phyloP scores from a whole-genome alignment of 2,888 invertebrate species.

The Epiblema foenella region DNA sequence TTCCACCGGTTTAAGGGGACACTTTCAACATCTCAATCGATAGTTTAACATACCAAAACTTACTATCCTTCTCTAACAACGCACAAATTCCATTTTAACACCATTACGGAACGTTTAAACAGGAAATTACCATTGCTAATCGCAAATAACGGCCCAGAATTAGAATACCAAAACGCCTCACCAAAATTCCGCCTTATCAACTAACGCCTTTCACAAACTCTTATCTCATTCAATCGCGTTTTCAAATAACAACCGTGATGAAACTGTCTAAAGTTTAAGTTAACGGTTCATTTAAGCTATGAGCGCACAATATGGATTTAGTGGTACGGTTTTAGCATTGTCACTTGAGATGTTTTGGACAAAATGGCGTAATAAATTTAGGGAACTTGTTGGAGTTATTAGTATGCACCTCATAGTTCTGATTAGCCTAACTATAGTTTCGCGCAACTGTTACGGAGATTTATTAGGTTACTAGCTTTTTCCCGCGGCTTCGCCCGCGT shows the following conservation, averaged over 20 bases:
- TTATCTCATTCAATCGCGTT: background rate
- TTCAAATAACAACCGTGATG: background rate
- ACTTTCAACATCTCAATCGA: background rate
- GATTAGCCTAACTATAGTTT: constrained; percentile 39
- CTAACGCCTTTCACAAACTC: background rate
- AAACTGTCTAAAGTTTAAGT: background rate
- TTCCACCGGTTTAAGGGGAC: background rate
- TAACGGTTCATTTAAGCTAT: background rate
- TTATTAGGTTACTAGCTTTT: constrained; percentile 17
- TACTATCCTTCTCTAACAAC: constrained; percentile 1
- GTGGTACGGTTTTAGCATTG: background rate
- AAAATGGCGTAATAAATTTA: constrained; percentile 13
- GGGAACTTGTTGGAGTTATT: constrained; percentile 9
- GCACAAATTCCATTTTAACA: constrained; percentile 9
- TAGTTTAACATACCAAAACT: constrained; percentile 2
- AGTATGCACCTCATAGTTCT: constrained; percentile 25
- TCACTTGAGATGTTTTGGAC: background rate
- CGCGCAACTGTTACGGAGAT: constrained; percentile 27
- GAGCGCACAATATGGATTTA: background rate
- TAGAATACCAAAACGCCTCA: constrained; percentile 16
- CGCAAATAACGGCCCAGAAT: constrained; percentile 15
- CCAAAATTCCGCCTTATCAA: background rate
- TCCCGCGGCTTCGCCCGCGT: too few species aligned
- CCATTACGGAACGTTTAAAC: constrained; percentile 34
- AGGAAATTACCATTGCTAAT: constrained; percentile 42